These are phyloP conservation scores for Epinephelus awoara DNA, from an alignment of 2,797 vertebrate genomes.

Conservation along the genomic window DNA sequence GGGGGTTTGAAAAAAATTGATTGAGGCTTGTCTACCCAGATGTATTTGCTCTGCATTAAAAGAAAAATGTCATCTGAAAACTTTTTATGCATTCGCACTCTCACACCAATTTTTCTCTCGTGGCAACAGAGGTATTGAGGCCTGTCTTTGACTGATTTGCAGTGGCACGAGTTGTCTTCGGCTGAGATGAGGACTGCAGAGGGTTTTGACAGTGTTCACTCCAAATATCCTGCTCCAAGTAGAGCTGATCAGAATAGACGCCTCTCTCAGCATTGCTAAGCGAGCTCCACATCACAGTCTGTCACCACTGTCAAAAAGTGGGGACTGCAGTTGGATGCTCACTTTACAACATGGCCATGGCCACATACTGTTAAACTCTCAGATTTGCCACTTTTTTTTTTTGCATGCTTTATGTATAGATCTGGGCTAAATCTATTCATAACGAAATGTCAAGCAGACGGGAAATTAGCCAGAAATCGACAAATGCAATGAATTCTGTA, in stretches of 20 bases:
- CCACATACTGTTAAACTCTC: constrained; percentile 71
- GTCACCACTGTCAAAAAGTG: constrained; percentile 77
- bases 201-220: constrained; percentile 81
- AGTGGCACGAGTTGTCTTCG: constrained; percentile 73
- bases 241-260: constrained; percentile 79
- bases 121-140: constrained; percentile 59
- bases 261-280: constrained; percentile 70
- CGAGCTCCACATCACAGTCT: constrained; percentile 70
- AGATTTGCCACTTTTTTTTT: constrained; percentile 31
- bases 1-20: constrained; percentile 66
- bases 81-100: constrained; percentile 56
- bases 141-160: constrained; percentile 66
- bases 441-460: background rate
- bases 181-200: constrained; percentile 65
- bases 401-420: constrained; percentile 10
- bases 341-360: constrained; percentile 69
- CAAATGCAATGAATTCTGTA: background rate
- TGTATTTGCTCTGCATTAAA: constrained; percentile 46
- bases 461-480: background rate
- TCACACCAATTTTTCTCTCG: constrained; percentile 57
- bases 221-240: constrained; percentile 73
- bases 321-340: constrained; percentile 73
- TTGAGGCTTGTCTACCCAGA: constrained; percentile 42
- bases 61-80: constrained; percentile 63
- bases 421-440: background rate